Evolutionary conservation across 2,113 vertebrate genomes (phyloP).

Genomic region (Etia nguti): DNA sequence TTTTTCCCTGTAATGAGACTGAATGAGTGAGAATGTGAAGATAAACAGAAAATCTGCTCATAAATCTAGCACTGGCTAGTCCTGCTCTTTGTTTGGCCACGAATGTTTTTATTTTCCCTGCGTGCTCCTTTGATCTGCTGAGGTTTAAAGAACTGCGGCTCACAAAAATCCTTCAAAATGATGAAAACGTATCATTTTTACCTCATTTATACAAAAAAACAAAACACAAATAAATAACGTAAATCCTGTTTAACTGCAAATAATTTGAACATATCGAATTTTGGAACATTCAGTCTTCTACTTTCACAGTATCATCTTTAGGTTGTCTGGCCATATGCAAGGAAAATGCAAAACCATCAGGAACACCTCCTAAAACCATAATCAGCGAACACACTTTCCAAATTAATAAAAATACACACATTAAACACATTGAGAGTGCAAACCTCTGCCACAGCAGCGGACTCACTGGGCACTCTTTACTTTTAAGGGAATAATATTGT

Average conservation of each 20-base stretch:
- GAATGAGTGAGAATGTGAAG: conserved; percentile 27
- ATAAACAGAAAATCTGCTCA: conserved; percentile 35
- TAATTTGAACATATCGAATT: background rate
- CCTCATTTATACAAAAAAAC: background rate
- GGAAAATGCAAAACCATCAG: background rate
- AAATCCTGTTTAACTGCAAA: background rate
- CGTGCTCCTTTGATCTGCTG: background rate
- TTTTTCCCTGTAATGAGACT: background rate
- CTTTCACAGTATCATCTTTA: background rate
- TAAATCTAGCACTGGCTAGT: conserved; percentile 6
- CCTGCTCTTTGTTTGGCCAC: conserved; percentile 28
- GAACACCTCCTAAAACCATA: background rate
- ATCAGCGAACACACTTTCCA: background rate
- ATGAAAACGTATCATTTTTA: background rate
- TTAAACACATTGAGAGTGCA: background rate
- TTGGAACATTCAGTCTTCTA: background rate
- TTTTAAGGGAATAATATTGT: background rate
- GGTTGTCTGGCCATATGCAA: background rate
- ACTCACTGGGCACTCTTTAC: background rate
- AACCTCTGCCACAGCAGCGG: accelerated
- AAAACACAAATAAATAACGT: background rate
- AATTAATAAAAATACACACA: background rate
- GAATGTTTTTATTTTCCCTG: conserved; percentile 5
- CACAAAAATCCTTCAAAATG: background rate
- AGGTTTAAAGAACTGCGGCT: background rate